Evolutionary conservation across 2,888 invertebrate genomes (phyloP).

Genomic region (Philhelius pedissequus): DNA sequence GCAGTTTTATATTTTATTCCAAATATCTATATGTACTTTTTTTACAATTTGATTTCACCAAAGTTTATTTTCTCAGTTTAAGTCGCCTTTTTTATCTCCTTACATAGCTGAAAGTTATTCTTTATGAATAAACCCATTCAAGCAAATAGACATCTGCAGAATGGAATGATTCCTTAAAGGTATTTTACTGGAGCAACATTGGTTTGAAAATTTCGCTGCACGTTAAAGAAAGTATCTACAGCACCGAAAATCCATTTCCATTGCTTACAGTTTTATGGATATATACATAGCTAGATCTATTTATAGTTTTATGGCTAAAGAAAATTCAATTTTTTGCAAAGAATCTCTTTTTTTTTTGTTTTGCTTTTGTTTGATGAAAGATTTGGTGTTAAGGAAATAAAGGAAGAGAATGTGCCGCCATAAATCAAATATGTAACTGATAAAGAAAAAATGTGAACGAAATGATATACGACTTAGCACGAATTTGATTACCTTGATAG

Average conservation of each 20-base stretch:
- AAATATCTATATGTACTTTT: too few species aligned
- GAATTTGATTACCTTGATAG: slow-evolving; percentile 51
- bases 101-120: slow-evolving; percentile 29
- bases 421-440: slow-evolving; percentile 46
- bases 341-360: not conserved
- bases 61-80: not conserved
- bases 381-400: not conserved
- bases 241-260: not conserved
- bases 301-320: not conserved
- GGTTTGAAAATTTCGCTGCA: not conserved
- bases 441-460: slow-evolving; percentile 19
- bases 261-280: not conserved
- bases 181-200: not conserved
- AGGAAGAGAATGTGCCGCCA: slow-evolving; percentile 10
- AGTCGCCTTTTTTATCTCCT: not conserved
- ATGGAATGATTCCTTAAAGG: not conserved
- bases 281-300: not conserved
- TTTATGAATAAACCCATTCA: slow-evolving; percentile 15
- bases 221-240: not conserved
- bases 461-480: slow-evolving; percentile 43
- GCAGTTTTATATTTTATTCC: not conserved
- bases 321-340: not conserved
- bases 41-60: not conserved
- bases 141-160: not conserved
- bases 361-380: not conserved